Evolutionary conservation across 2,797 vertebrate genomes (phyloP), one percentile per base, ranked within the genome.

Genomic region (Danio jaintianensis): DNA sequence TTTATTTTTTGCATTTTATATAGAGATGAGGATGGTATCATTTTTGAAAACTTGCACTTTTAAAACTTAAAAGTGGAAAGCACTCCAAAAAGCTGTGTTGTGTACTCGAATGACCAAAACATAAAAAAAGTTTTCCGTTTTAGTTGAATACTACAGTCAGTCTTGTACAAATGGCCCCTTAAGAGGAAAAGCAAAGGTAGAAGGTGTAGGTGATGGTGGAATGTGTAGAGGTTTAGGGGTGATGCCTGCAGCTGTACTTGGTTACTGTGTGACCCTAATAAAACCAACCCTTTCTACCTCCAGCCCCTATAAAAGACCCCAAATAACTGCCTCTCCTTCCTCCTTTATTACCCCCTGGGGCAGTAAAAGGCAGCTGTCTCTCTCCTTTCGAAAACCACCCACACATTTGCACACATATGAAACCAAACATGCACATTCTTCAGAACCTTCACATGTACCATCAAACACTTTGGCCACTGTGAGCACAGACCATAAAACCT

Each of bases 331-430:
- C 86, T 88, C 88, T 92, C 91, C 86, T 91, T 84, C 71, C 79
- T 81, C 91, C 90, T 93, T 94, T 93, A 94, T 94, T 91, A 91
- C 85, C 90, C 93, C 93, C 91, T 90, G 89, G 89, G 91, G 93
- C 92, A 92, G 91, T 94, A 92, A 93, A 94, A 93, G 86, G 90
- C 93, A 94, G 93, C 93, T 95, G 93, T 92, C 92, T 90, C 86
- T 83, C 84, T 88, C 83, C 85, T 78, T 87, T 91, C 83, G 90
- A 92, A 85, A 92, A 90, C 43, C 53, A 83, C 84, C 75, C 38
- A 73, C 48, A 78, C 5, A 18, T 67, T 82, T 18, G 55, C 58
- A 79, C 20, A 78, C 89, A 92, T 85, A 88, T 84, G 87, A 84
- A 89, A 88, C 87, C 88, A 86, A 91, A 92, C 89, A 89, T 88